Base-by-base conservation (phyloP, 2,797 vertebrate species). In the Carapus acus region DNA sequence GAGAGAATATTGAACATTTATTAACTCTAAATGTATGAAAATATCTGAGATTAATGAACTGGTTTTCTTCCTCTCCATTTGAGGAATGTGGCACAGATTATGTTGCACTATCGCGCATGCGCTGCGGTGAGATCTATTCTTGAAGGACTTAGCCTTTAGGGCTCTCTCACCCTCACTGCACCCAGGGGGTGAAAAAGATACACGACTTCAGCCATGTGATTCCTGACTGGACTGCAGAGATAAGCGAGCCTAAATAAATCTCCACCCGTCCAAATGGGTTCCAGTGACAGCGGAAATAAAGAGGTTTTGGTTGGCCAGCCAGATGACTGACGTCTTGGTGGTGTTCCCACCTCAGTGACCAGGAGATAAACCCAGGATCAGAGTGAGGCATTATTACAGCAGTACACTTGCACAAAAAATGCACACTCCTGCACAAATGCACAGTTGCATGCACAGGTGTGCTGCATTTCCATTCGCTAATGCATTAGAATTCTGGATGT, bases 221-320 rank as follows among this genome's bases (percentile, higher is more conserved):
- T 84, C 80, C 83, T 82, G 79, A 85, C 86, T 86, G 84, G 82
- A 73, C 77, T 76, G 80, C 62, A 64, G 81, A 79, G 77, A 88
- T 90, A 88, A 89, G 87, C 84, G 83, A 83, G 69, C 78, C 73
- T 66, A 81, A 89, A 88, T 87, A 89, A 90, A 86, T 87, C 78
- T 85, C 83, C 62, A 67, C 58, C 62, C 59, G 72, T 78, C 69
- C 87, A 85, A 87, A 83, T 80, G 71, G 79, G 82, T 82, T 86
- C 84, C 69, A 88, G 86, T 90, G 88, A 91, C 78, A 88, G 79
- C 71, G 80, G 54, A 78, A 89, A 85, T 89, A 89, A 87, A 77
- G 75, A 87, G 80, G 74, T 84, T 91, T 87, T 80, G 73, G 82
- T 86, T 89, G 87, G 81, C 58, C 86, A 66, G 69, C 56, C 78